Evolutionary conservation across 2,888 invertebrate genomes (phyloP), one percentile per base, ranked within the genome.

Genomic region (Tetragonisca angustula): DNA sequence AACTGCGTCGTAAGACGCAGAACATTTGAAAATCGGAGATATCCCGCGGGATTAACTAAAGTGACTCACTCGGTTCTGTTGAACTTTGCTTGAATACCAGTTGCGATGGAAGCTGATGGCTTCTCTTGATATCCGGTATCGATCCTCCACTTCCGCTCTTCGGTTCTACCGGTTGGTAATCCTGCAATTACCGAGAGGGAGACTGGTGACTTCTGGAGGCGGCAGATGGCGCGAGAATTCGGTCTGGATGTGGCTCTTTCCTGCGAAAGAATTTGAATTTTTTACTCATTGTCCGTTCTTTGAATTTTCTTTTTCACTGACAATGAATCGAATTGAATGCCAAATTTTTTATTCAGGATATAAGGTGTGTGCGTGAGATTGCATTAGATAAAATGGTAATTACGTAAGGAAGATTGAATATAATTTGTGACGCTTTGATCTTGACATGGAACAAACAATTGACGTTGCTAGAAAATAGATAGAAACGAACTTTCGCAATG

Each of bases 141-240:
- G 74, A 24, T 0, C 27, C 27, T 27, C 21, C 21, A 17, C 36
- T 32, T 19, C 19, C 36, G 24, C 1, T 54, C 15, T 24, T 17
- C 9, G 13, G 19, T 36, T 36, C 49, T 61, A 69, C 56, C 83
- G 81, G 83, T 81, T 80, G 83, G 83, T 83, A 76, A 81, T 73
- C 15, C 61, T 69, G 32, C 68, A 61, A 56, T 74, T 77, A 70
- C 54, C 49, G 1, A 24, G 62, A 21, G 49, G 59, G 19, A 69
- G 72, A 24, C 17, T 76, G 49, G 79, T 84, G 13, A 36, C 17
- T 4, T 15, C 2, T 4, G 17, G 11, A 13, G 32, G 62, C 89
- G 87, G 71, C 85, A 92, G 92, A 92, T 92, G 92, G 90, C 92
- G 88, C 87, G 85, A 67, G 70, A 69, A 79, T 76, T 85, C 82